Evolutionary conservation across 2,888 invertebrate species (phyloP).

Genomic region (Pomacea canaliculata): DNA sequence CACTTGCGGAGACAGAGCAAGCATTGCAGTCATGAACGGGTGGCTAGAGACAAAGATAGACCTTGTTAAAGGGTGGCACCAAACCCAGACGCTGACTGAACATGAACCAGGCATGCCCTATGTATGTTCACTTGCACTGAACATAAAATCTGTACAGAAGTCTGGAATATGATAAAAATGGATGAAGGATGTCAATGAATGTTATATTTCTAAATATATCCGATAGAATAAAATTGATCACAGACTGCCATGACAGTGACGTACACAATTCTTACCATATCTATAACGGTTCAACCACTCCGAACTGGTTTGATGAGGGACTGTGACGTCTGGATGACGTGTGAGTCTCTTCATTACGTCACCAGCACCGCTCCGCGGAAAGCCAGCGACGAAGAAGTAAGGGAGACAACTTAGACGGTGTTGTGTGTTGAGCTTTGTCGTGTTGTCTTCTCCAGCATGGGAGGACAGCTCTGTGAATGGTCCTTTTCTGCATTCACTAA

Average conservation of each 20-base stretch:
- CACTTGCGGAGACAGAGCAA: too few relatives aligned
- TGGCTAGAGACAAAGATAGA: too few relatives aligned
- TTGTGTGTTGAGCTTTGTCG: neutral
- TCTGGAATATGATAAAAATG: too few relatives aligned
- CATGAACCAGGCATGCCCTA: too few relatives aligned
- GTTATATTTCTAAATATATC: too few relatives aligned
- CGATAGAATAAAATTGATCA: neutral
- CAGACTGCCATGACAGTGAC: neutral
- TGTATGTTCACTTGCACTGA: too few relatives aligned
- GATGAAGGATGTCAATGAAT: too few relatives aligned
- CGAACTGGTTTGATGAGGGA: constrained; percentile 7
- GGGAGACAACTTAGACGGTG: constrained; percentile 19
- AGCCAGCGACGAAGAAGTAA: constrained; percentile 8
- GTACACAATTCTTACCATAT: constrained; percentile 1
- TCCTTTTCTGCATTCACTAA: constrained; percentile 1
- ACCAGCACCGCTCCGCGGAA: constrained; percentile 3
- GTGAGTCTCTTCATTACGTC: constrained; percentile 9
- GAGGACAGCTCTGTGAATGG: neutral
- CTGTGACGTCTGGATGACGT: constrained; percentile 16
- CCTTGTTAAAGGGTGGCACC: too few relatives aligned
- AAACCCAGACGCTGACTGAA: too few relatives aligned
- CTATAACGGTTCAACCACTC: constrained; percentile 5
- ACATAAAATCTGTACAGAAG: too few relatives aligned
- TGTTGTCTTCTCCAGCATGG: neutral
- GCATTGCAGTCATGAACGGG: too few relatives aligned